Evolutionary conservation across 2,888 invertebrate species (phyloP), one percentile per base, ranked within the genome.

Genomic region (Lutraria lutraria): DNA sequence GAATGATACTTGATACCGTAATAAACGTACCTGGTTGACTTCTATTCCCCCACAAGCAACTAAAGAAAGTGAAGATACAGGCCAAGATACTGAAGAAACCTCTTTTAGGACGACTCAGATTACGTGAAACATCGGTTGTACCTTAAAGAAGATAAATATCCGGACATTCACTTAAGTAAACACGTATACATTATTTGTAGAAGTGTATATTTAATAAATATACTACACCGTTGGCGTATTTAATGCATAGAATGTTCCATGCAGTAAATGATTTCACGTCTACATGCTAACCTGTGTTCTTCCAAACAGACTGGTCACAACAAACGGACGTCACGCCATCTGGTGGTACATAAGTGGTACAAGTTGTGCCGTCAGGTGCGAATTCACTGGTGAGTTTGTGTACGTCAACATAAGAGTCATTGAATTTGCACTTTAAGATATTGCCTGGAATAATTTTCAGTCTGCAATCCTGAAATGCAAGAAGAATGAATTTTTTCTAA

Each of bases 41-140:
- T 56, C 85, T 52, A 3, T 43, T 80, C 8, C 15, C 79, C 79
- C 79, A 85, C 19, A 85, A 43, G 31, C 85, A 85, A 85, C 85
- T 79, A 34, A 85, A 80, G 25, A 85, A 29, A 25, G 79, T 85
- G 10, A 29, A 29, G 8, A 81, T 72, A 81, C 86, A 86, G 0
- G 12, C 0, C 0, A 85, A 54, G 3, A 54, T 21, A 29, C 56
- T 31, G n/a, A 63, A n/a, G 25, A 63, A 63, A 10, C 63, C 21
- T 15, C 63, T 15, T 63, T 63, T 63, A 19, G 21, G 8, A n/a
- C 63, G 63, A 19, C 63, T 10, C 10, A 63, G 53, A 15, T 53
- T 8, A 15, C 10, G 63, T 19, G 63, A 63, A 21, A 63, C n/a
- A n/a, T 10, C 63, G n/a, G 4, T 15, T 63, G 63, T n/a, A 63